These are phyloP conservation scores for Drosophila eugracilis DNA, from an alignment of 1,140 invertebrate genomes.

Conservation along the genomic window DNA sequence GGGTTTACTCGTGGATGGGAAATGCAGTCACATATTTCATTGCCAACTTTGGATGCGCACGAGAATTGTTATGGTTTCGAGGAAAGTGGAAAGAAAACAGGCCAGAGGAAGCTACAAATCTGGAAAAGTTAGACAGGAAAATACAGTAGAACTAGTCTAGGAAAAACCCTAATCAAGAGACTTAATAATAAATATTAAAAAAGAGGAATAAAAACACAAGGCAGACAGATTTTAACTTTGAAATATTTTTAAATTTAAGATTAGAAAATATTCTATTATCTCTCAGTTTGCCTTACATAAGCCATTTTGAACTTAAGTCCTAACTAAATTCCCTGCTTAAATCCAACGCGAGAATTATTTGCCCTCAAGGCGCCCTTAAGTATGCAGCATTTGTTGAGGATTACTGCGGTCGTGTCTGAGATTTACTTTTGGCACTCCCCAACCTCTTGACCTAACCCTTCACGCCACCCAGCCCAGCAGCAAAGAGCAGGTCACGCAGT, in stretches of 20 bases:
- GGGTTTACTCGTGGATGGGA: conserved; percentile 44
- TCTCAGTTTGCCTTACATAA: neutral
- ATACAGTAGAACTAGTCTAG: neutral
- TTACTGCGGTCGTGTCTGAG: conserved; percentile 45
- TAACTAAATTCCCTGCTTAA: neutral
- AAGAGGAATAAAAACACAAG: no score
- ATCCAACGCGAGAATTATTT: conserved; percentile 2
- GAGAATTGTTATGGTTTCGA: conserved; percentile 5
- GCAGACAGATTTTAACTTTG: no score
- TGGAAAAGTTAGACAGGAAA: conserved; percentile 9
- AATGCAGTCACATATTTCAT: conserved; percentile 61
- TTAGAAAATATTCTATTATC: no score
- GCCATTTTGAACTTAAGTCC: neutral
- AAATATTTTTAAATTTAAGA: no score
- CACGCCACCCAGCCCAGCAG: neutral
- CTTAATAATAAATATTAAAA: no score
- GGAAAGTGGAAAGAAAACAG: neutral
- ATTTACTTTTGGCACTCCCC: conserved; percentile 29
- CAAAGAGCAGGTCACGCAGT: conserved; percentile 42
- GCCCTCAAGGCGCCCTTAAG: conserved; percentile 16
- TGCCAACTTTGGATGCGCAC: conserved; percentile 49
- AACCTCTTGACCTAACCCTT: conserved; percentile 30
- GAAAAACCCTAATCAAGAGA: no score
- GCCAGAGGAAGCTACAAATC: conserved; percentile 29
- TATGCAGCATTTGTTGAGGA: conserved; percentile 43